Base-by-base conservation (phyloP, 2,113 vertebrate species). In the Baryphthengus martii region DNA sequence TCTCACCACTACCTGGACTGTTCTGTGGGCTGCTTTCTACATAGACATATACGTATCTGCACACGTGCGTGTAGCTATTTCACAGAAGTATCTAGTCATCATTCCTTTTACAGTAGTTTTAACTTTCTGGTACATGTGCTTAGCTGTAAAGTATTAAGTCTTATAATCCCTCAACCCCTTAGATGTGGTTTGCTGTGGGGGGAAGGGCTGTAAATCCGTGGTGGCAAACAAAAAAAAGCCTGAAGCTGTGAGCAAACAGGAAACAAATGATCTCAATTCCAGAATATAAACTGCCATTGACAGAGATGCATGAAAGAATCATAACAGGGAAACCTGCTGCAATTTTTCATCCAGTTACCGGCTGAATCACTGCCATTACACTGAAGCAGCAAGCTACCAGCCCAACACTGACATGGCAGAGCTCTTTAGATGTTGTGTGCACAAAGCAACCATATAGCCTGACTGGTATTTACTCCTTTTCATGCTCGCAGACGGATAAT, bases 191-290 rank as follows among this genome's bases (percentile, higher is more conserved):
- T 98, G 97, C 98, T 96, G 93, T 94, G 78, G 95, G 97, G 96
- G 97, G 96, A 94, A 96, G 97, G 96, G 97, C 96, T 97, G 97
- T 99, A 99, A 98, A 98, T 98, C 98, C 98, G 77, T 95, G 93
- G 97, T 98, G 97, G 98, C 97, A 97, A 97, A 98, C 97, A 97
- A 93, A 97, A 98, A 98, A 98, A 98, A 98, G 98, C 98, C 98
- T 95, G 98, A 97, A 99, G 98, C 98, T 98, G 98, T 98, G 97
- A 98, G 98, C 98, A 98, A 98, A 98, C 97, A 98, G 98, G 98
- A 99, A 99, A 99, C 98, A 98, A 99, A 99, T 98, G 95, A 99
- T 98, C 97, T 97, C 97, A 97, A 97, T 97, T 96, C 95, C 95
- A 96, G 95, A 98, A 98, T 95, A 96, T 98, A 98, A 98, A 98